phyloP scores from a whole-genome alignment of 2,113 vertebrate species.

The Gopherus evgoodei region DNA sequence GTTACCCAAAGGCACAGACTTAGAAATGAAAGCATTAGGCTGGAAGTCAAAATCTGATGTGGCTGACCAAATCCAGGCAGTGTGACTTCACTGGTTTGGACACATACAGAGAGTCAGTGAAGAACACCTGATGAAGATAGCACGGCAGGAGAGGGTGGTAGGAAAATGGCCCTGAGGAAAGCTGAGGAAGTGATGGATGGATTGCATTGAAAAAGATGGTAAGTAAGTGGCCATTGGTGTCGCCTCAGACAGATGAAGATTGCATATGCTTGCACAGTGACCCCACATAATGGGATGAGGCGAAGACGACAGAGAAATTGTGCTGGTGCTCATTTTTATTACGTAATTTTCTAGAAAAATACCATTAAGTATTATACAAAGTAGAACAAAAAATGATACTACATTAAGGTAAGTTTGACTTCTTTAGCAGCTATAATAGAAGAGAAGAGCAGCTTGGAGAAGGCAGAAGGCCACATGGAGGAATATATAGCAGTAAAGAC shows the following conservation, averaged over 20 bases:
- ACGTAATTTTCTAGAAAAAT: slow-evolving; percentile 32
- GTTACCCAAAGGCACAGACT: neutral
- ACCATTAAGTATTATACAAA: neutral
- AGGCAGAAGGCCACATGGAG: neutral
- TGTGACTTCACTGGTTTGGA: neutral
- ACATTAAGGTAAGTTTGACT: neutral
- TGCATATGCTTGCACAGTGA: neutral
- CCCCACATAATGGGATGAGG: neutral
- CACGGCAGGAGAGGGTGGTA: neutral
- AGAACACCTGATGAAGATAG: neutral
- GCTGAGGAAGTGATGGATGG: neutral
- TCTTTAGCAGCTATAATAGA: neutral
- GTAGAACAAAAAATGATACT: neutral
- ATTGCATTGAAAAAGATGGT: neutral
- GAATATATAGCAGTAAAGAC: neutral
- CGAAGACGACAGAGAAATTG: neutral
- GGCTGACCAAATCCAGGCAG: neutral
- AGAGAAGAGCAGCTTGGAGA: neutral
- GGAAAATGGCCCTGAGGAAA: neutral
- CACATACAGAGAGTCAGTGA: neutral
- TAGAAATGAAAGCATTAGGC: neutral
- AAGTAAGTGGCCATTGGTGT: neutral
- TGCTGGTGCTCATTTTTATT: slow-evolving; percentile 4
- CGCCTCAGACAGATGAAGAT: neutral
- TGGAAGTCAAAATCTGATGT: neutral